Base-by-base conservation (phyloP, 2,888 invertebrate genomes). In the Rambutsinella grinnellia region DNA sequence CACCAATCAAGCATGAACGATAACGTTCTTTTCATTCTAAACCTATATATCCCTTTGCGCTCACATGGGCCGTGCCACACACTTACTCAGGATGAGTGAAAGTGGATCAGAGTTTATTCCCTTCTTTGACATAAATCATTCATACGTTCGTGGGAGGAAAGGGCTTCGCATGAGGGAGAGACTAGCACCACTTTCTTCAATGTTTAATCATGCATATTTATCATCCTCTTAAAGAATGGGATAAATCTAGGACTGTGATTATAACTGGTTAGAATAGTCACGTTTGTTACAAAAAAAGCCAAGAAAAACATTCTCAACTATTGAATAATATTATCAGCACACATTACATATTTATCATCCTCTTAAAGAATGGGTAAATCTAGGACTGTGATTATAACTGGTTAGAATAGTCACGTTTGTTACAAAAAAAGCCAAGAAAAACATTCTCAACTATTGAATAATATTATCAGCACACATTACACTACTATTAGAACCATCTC, bases 1-100 rank as follows among this genome's bases (percentile, higher is more conserved):
- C 74, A 74, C 74, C 74, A 74, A 74, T 74, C 62, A 67, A 67
- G 61, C 67, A 67, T 67, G 67, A 74, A 61, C 67, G 74, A 74
- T 74, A 72, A 65, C 61, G 56, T 54, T 17, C 54, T 62, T 70
- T 61, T 26, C 24, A 36, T 13, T 58, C 36, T 17, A 13, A 28
- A 28, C 13, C 13, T 10, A 21, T 51, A 51, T 21, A 19, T 10
- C 10, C 10, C 19, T 51, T 17, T 51, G 51, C 51, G 21, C 21
- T 51, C n/a, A 10, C 19, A 2, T 10, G 3, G 51, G 21, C n/a
- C 17, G 21, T 51, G 51, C 51, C 2, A 10, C 21, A 51, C 5
- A 51, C 19, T 2, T 51, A 17, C 8, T 19, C 51, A 51, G 51
- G 36, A 36, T 36, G 36, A 5, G 13, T 36, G 13, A 36, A 36